Conservation (phyloP, 1,140 invertebrate species). For the Euglossa dilemma region DNA sequence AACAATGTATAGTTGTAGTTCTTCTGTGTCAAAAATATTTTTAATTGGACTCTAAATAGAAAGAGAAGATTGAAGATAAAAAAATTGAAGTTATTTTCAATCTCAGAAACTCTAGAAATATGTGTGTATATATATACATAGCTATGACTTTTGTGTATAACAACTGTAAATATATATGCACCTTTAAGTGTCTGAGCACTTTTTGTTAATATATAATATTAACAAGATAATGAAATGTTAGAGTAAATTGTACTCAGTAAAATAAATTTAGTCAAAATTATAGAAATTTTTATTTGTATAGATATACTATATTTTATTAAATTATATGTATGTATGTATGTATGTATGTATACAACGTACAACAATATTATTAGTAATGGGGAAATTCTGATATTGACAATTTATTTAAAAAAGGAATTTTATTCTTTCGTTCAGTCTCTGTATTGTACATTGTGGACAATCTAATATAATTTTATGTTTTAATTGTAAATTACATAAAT, state of each 20-base stretch:
- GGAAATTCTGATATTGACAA: conserved; percentile 11
- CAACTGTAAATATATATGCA: conserved; percentile 31
- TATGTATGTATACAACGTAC: not conserved
- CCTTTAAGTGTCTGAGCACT: not conserved
- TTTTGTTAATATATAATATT: not conserved
- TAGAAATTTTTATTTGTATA: not conserved
- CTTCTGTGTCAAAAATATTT: conserved; percentile 21
- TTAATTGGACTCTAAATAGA: conserved; percentile 11
- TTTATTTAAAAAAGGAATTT: conserved; percentile 56
- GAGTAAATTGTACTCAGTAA: conserved; percentile 40
- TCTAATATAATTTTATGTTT: conserved; percentile 14
- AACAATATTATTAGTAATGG: not conserved
- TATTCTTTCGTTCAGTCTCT: conserved; percentile 60
- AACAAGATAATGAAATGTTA: conserved; percentile 5
- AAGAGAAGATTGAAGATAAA: not conserved
- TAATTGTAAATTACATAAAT: conserved; percentile 28
- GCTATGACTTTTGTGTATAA: conserved; percentile 25
- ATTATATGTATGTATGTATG: too few species aligned
- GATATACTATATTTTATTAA: not conserved
- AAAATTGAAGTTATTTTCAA: conserved; percentile 24
- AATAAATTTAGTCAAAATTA: conserved; percentile 7
- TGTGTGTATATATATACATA: conserved; percentile 12
- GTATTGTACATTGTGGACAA: conserved; percentile 42
- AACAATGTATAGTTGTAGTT: conserved; percentile 3
- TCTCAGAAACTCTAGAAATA: conserved; percentile 12